Evolutionary conservation across 2,888 invertebrate species (phyloP).

Genomic region (Calliphora vomitoria): DNA sequence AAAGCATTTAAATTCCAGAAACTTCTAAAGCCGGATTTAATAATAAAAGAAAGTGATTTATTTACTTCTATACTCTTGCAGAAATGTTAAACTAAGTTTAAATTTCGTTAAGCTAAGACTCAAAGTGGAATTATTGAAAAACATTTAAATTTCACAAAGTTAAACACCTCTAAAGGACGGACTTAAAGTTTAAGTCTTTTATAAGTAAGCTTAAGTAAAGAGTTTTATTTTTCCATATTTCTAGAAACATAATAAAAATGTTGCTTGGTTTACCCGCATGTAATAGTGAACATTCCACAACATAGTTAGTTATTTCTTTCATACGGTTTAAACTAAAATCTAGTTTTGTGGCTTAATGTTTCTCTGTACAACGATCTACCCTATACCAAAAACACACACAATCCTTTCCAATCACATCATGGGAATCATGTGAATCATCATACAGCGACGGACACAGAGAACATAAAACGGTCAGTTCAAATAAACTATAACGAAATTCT

Average conservation of each 20-base stretch:
- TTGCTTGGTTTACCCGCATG: conserved; percentile 15
- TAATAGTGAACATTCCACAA: conserved; percentile 9
- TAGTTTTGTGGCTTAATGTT: conserved; percentile 68
- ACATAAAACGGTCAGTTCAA: conserved; percentile 63
- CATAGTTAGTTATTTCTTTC: conserved; percentile 9
- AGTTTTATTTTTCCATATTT: too few relatives aligned
- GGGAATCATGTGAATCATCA: conserved; percentile 53
- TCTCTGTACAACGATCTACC: conserved; percentile 19
- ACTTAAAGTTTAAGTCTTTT: too few relatives aligned
- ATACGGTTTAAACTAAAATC: conserved; percentile 52
- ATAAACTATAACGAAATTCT: conserved; percentile 69
- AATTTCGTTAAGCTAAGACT: too few relatives aligned
- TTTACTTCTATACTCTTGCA: too few relatives aligned
- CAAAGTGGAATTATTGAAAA: too few relatives aligned
- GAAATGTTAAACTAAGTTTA: too few relatives aligned
- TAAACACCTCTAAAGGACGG: too few relatives aligned
- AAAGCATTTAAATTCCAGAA: too few relatives aligned
- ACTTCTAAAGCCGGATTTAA: too few relatives aligned
- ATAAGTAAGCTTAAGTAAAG: too few relatives aligned
- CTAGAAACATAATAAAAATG: neutral
- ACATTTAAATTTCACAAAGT: too few relatives aligned
- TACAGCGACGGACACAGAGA: neutral
- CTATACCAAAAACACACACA: conserved; percentile 10
- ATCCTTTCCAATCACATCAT: conserved; percentile 53
- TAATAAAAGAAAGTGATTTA: too few relatives aligned